phyloP scores from a whole-genome alignment of 2,797 vertebrate species.

The Hirundo rustica region DNA sequence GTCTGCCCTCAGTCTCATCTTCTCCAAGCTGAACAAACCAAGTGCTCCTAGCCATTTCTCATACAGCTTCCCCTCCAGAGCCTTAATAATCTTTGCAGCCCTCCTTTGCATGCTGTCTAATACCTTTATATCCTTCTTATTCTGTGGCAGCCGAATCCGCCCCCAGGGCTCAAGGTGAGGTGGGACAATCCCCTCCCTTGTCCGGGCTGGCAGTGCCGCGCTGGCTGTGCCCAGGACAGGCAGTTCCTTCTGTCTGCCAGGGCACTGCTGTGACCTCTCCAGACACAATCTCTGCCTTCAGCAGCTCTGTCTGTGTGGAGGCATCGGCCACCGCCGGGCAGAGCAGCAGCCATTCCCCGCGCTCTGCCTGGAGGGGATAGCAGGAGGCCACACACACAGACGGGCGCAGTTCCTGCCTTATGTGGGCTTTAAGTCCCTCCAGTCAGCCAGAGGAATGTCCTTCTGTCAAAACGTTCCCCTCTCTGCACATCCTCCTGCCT shows the following conservation, averaged over 20 bases:
- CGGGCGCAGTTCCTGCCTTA: too few relatives aligned
- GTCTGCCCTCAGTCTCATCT: not conserved
- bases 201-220: fast-evolving
- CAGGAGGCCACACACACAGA: not conserved
- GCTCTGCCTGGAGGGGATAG: too few relatives aligned
- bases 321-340: too few relatives aligned
- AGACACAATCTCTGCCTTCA: not conserved
- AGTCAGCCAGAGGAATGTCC: fast-evolving
- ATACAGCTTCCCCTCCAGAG: not conserved
- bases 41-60: not conserved
- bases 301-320: not conserved
- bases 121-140: not conserved
- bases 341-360: not conserved
- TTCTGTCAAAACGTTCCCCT: not conserved
- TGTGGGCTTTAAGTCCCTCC: not conserved
- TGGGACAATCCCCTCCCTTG: too few relatives aligned
- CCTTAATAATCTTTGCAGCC: not conserved
- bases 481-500: not conserved
- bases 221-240: not conserved
- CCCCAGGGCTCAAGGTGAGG: not conserved
- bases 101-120: not conserved
- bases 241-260: not conserved
- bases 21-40: not conserved
- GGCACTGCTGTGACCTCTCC: not conserved
- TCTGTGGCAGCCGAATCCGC: not conserved